Evolutionary conservation across 2,113 vertebrate genomes (phyloP).

Genomic region (Marmota monax): DNA sequence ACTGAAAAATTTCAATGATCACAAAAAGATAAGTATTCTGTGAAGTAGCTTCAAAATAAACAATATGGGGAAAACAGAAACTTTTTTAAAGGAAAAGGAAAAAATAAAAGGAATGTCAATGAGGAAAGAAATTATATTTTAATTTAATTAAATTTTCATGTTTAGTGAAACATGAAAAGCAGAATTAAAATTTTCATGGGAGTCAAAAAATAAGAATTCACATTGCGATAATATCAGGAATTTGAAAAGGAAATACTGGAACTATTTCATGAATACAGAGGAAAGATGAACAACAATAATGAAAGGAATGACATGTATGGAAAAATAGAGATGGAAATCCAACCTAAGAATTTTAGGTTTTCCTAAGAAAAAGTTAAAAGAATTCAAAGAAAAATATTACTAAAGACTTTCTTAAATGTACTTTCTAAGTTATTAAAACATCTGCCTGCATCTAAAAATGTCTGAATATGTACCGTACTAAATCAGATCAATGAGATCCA

Average conservation of each 20-base stretch:
- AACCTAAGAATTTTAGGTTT: background rate
- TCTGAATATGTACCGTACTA: background rate
- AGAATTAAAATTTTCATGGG: background rate
- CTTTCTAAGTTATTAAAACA: background rate
- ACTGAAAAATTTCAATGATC: slow-evolving; percentile 2
- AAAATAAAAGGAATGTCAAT: slow-evolving; percentile 13
- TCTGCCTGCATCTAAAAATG: background rate
- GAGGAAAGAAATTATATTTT: background rate
- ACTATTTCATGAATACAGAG: background rate
- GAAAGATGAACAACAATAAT: background rate
- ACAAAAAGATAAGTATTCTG: background rate
- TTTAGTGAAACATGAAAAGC: background rate
- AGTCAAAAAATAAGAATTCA: background rate
- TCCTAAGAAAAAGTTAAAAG: background rate
- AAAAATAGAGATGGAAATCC: background rate
- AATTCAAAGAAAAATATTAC: slow-evolving; percentile 14
- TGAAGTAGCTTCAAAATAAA: background rate
- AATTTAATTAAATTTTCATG: too few species aligned
- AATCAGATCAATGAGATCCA: background rate
- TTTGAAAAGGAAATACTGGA: background rate
- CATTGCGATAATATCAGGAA: background rate
- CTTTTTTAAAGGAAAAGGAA: background rate
- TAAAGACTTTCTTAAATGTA: background rate
- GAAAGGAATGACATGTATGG: background rate
- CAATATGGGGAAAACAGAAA: background rate